Percentiles rank a stretch among this genome's conserved stretches.
Conservation (phyloP, 1,140 invertebrate genomes). For the Temnothorax nylanderi region DNA sequence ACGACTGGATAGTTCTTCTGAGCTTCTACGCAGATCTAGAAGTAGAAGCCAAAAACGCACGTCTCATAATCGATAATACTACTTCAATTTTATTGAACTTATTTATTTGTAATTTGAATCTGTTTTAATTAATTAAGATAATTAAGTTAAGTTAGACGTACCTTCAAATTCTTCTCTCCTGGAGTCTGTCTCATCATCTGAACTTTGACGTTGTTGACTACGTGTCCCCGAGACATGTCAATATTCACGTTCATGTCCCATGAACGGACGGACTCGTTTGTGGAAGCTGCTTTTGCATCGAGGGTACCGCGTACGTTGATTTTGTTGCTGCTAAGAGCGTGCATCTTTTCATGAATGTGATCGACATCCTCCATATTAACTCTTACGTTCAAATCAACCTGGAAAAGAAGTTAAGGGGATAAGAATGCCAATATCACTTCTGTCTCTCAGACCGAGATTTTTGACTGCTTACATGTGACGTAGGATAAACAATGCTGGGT, state of each 20-base stretch:
- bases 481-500: constrained; percentile 72
- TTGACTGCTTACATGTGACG: constrained; percentile 64
- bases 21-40: constrained; percentile 80
- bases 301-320: constrained; percentile 71
- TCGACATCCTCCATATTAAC: constrained; percentile 64
- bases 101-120: not conserved
- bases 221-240: constrained; percentile 74
- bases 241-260: constrained; percentile 80
- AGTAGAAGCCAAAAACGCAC: not conserved
- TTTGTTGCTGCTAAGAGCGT: constrained; percentile 51
- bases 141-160: constrained; percentile 32
- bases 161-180: constrained; percentile 78
- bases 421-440: not conserved
- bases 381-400: constrained; percentile 73
- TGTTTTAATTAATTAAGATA: not conserved
- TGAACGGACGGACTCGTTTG: constrained; percentile 67
- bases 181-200: constrained; percentile 76
- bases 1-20: constrained; percentile 74
- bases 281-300: constrained; percentile 67
- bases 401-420: not conserved
- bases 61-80: not conserved
- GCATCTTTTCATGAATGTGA: constrained; percentile 7
- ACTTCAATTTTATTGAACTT: not conserved
- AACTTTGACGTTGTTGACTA: constrained; percentile 74
- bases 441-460: not conserved